Evolutionary conservation across 2,113 vertebrate genomes (phyloP).

Genomic region (Himantopus leucocephalus): DNA sequence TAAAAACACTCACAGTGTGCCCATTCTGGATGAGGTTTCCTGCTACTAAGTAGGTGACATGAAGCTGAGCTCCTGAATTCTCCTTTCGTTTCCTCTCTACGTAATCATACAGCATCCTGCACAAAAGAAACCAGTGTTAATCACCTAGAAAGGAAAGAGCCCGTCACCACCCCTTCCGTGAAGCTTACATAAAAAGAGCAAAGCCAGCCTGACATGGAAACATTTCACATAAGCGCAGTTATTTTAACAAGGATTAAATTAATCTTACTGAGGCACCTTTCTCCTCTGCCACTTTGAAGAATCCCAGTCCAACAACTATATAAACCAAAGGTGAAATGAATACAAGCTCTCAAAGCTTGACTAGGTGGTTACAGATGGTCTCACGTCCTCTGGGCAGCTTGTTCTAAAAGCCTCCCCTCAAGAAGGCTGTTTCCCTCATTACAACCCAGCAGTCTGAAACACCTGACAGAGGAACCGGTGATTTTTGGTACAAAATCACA

Average conservation of each 20-base stretch:
- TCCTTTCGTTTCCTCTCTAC: constrained; percentile 91
- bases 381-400: background rate
- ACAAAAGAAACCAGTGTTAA: background rate
- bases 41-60: constrained; percentile 92
- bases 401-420: rapidly evolving
- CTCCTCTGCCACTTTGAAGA: background rate
- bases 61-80: constrained; percentile 82
- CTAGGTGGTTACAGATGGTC: background rate
- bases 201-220: background rate
- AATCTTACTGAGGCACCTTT: background rate
- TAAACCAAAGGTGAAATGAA: background rate
- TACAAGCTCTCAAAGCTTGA: background rate
- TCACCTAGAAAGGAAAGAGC: background rate
- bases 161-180: background rate
- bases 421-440: background rate
- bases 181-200: background rate
- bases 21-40: constrained; percentile 85
- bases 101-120: constrained; percentile 94
- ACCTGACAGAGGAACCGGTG: background rate
- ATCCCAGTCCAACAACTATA: background rate
- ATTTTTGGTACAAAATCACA: background rate
- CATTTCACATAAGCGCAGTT: background rate
- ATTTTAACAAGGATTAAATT: background rate
- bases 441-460: background rate
- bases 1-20: constrained; percentile 74